Evolutionary conservation across 2,888 invertebrate species (phyloP).

Genomic region (Ormyrus nitidulus): DNA sequence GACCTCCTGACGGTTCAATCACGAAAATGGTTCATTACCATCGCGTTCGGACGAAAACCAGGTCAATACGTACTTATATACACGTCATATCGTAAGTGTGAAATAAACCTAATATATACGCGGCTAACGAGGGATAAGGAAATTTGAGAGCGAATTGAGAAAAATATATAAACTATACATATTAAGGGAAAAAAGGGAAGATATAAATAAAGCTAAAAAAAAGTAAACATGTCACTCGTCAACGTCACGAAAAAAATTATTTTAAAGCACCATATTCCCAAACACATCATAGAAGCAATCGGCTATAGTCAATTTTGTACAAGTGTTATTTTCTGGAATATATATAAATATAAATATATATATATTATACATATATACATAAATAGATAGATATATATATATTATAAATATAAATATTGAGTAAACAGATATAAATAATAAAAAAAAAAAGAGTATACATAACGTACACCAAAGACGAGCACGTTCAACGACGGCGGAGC

Average conservation of each 20-base stretch:
- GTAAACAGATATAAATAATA: constrained; percentile 48
- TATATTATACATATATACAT: constrained; percentile 58
- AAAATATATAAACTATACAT: constrained; percentile 12
- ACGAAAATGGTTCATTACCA: constrained; percentile 26
- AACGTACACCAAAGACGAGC: constrained; percentile 18
- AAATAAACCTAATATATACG: constrained; percentile 5
- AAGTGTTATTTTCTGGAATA: constrained; percentile 71
- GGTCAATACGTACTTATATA: constrained; percentile 65
- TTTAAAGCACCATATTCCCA: constrained; percentile 59
- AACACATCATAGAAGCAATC: constrained; percentile 71
- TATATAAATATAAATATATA: constrained; percentile 58
- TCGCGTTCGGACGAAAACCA: constrained; percentile 60
- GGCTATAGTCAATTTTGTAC: constrained; percentile 74
- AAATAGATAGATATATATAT: constrained; percentile 59
- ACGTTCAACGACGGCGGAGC: constrained; percentile 10
- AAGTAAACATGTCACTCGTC: constrained; percentile 50
- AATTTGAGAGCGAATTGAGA: constrained; percentile 23
- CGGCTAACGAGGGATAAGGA: not conserved
- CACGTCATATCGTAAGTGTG: constrained; percentile 64
- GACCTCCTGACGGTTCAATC: constrained; percentile 22
- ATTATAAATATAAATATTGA: constrained; percentile 64
- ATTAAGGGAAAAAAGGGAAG: constrained; percentile 21
- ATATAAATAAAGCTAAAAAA: constrained; percentile 63
- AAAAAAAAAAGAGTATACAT: constrained; percentile 32
- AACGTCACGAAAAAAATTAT: constrained; percentile 57